Conservation (phyloP, 37 sponge, comb jelly and placozoan genomes). For the Haliclona indistincta region DNA sequence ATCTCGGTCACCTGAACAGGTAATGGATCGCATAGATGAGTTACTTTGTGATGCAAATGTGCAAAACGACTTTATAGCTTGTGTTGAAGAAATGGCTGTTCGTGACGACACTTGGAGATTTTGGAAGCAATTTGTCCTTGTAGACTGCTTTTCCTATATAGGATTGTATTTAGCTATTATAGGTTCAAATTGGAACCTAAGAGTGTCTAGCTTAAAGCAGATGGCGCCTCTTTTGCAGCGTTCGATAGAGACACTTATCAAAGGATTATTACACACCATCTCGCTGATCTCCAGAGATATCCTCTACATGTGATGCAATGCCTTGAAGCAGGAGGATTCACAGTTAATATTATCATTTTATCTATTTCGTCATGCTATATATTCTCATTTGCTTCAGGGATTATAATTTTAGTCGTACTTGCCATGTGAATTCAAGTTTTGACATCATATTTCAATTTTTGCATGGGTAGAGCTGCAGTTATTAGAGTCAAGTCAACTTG, state of each 20-base stretch:
- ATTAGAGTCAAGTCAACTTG: too few relatives aligned
- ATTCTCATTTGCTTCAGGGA: too few relatives aligned
- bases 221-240: slow-evolving; percentile 5
- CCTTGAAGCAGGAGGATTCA: slow-evolving; percentile 6
- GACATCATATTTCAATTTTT: too few relatives aligned
- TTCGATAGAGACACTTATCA: not conserved
- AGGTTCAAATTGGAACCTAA: not conserved
- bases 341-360: not conserved
- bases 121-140: slow-evolving; percentile 20
- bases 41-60: not conserved
- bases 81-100: not conserved
- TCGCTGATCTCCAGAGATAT: too few relatives aligned
- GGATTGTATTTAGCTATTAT: not conserved
- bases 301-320: not conserved
- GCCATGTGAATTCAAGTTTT: too few relatives aligned
- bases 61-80: not conserved
- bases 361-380: too few relatives aligned
- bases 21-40: not conserved
- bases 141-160: slow-evolving; percentile 17
- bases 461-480: too few relatives aligned
- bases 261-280: too few relatives aligned
- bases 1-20: not conserved
- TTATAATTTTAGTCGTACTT: too few relatives aligned
- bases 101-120: slow-evolving; percentile 26
- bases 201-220: not conserved